Evolutionary conservation across 2,797 vertebrate genomes (phyloP).

Genomic region (Passerculus sandwichensis): DNA sequence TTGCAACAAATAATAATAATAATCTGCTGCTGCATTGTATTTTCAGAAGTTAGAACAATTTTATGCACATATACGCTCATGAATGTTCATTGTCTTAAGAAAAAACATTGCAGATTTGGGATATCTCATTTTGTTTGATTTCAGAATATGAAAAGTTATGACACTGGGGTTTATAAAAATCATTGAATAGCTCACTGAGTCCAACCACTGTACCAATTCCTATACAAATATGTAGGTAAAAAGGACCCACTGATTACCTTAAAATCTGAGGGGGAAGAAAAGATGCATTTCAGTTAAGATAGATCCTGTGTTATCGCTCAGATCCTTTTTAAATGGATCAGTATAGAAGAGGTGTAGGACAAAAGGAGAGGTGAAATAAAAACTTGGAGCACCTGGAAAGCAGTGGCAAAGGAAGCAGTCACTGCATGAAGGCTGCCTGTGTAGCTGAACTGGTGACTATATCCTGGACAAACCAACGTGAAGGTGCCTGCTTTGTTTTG

Average conservation of each 20-base stretch:
- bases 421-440: not conserved
- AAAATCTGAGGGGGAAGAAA: not conserved
- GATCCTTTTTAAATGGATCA: not conserved
- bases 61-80: not conserved
- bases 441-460: not conserved
- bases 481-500: not conserved
- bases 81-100: not conserved
- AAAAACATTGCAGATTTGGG: not conserved
- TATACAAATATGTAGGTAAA: not conserved
- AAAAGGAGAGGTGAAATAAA: not conserved
- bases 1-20: not conserved
- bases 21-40: not conserved
- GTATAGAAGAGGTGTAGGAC: not conserved
- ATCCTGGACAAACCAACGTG: fast-evolving
- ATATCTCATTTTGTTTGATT: not conserved
- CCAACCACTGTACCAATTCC: not conserved
- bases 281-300: not conserved
- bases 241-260: not conserved
- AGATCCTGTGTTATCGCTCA: not conserved
- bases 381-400: not conserved
- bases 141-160: not conserved
- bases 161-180: not conserved
- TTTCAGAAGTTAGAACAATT: not conserved
- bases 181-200: not conserved
- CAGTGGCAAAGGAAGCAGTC: not conserved